Evolutionary conservation across 2,888 invertebrate genomes (phyloP), one percentile per base, ranked within the genome.

Genomic region (Mesorhabditis belari): DNA sequence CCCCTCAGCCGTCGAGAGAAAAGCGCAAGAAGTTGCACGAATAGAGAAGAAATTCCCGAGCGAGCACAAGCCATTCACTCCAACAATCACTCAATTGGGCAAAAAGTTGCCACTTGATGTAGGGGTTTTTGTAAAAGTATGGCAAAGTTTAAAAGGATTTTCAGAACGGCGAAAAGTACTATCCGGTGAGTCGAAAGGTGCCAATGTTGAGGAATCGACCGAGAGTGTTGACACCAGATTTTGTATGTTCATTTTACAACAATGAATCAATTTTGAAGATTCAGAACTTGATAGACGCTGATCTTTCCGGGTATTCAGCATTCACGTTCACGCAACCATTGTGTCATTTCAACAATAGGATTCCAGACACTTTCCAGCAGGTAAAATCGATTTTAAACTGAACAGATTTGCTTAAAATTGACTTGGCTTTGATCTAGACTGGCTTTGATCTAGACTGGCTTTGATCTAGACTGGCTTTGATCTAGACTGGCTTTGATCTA

Each of bases 331-430:
- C 58, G 23, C 69, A 69, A 52, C 59, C 60, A 28, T 51, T 64
- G 19, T 64, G 68, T 57, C 74, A 74, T 53, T 73, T 73, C 53
- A 58, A 69, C 52, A 66, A 69, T 28, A 63, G 54, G 21, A 64
- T 69, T 44, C 53, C 64, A 0, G 44, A 60, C 23, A 60, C 55
- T 28, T 74, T 73, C 68, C 63, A 66, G 24, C 69, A 69, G 65
- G 65, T 66, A 24, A 26, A 24, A 4, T 44, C 9, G 9, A 23
- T 23, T 6, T 56, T 49, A 9, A 17, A 21, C 26, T 9, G 19
- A 21, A 9, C 23, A 21, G 51, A 51, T n/a, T n/a, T n/a, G n/a
- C n/a, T n/a, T n/a, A n/a, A n/a, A n/a, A n/a, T n/a, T n/a, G n/a
- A n/a, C n/a, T n/a, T n/a, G n/a, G n/a, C n/a, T n/a, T n/a, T n/a